Percentiles rank a stretch among this genome's conserved stretches.
phyloP scores from a whole-genome alignment of 2,888 invertebrate species.

The Hydrotaea cyrtoneurina region DNA sequence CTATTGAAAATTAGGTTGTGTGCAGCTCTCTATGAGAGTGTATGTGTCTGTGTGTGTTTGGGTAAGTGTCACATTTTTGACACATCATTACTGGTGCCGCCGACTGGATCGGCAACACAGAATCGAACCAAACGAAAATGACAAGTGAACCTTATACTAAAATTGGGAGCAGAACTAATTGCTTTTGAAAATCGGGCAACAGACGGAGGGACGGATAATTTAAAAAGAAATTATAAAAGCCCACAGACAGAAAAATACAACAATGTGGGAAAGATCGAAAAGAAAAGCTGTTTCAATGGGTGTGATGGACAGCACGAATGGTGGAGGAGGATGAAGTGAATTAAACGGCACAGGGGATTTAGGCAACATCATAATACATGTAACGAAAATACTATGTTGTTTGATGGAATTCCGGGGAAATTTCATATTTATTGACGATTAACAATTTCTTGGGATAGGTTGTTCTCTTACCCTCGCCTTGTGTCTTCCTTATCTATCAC shows the following conservation, averaged over 20 bases:
- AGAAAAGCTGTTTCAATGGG: neutral
- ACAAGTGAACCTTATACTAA: constrained; percentile 21
- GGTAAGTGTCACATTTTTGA: constrained; percentile 26
- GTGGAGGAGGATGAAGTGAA: neutral
- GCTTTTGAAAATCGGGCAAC: neutral
- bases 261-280: neutral
- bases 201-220: neutral
- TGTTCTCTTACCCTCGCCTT: neutral
- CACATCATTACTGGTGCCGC: constrained; percentile 19
- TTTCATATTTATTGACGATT: neutral
- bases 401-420: neutral
- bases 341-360: neutral
- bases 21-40: no score
- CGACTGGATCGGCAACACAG: neutral
- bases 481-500: neutral
- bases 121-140: neutral
- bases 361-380: neutral
- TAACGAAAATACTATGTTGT: neutral
- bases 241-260: neutral
- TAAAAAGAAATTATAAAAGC: neutral
- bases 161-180: constrained; percentile 40
- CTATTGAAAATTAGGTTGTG: constrained; percentile 17
- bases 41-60: neutral
- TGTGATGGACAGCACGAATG: neutral
- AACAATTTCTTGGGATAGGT: constrained; percentile 9